These are phyloP conservation scores for Trichacis sp. DNA, from an alignment of 2,888 invertebrate species.

Conservation along the genomic window DNA sequence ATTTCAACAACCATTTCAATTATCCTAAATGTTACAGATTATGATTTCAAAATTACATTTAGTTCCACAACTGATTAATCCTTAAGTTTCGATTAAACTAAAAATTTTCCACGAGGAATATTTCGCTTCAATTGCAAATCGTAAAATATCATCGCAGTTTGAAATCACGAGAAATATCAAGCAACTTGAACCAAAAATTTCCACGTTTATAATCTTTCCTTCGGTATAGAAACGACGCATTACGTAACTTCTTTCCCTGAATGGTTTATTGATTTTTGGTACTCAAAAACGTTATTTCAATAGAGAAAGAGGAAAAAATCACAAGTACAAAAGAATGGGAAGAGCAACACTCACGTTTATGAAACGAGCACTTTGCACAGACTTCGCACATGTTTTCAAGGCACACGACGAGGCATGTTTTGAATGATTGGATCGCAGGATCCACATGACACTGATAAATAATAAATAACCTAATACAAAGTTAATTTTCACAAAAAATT, in stretches of 20 bases:
- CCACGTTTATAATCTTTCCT: no score
- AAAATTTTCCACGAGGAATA: no score
- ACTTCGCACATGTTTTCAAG: slow-evolving; percentile 2
- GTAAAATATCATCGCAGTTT: not conserved
- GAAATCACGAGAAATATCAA: not conserved
- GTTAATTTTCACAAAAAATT: no score
- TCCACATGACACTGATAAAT: slow-evolving; percentile 12
- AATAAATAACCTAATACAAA: no score
- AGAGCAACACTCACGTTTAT: slow-evolving; percentile 48
- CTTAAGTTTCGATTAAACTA: no score
- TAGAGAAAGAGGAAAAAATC: not conserved
- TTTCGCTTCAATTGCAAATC: not conserved
- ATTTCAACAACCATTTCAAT: no score
- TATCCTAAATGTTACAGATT: no score
- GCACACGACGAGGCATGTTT: slow-evolving; percentile 6
- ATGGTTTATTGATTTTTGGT: not conserved
- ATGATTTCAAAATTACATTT: no score
- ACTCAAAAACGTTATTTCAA: not conserved
- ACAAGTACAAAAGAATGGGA: not conserved
- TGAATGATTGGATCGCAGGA: slow-evolving; percentile 3
- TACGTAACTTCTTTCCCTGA: not conserved
- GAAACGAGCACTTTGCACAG: slow-evolving; percentile 21
- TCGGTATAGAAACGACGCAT: not conserved
- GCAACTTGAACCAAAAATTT: not conserved
- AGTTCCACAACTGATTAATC: no score